Conservation (phyloP, 2,113 vertebrate species). For the Nibea albiflora region DNA sequence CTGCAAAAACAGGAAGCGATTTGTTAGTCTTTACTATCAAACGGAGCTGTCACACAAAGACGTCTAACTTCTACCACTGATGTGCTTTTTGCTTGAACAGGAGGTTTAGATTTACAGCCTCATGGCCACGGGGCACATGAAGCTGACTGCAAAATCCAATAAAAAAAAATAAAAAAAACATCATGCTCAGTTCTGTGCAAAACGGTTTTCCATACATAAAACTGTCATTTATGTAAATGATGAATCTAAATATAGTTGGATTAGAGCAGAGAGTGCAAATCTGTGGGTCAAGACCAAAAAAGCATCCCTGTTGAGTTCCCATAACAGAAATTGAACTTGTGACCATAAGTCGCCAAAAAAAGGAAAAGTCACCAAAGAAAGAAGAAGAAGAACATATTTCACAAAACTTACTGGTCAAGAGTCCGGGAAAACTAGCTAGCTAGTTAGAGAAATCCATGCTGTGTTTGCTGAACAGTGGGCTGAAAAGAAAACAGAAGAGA, state of each 20-base stretch:
- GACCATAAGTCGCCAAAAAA: conserved; percentile 1
- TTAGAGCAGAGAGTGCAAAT: conserved; percentile 14
- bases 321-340: conserved; percentile 50
- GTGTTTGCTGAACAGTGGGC: conserved; percentile 52
- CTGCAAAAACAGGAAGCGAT: conserved; percentile 70
- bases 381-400: conserved; percentile 3
- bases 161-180: conserved; percentile 5
- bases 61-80: not conserved
- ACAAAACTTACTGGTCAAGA: conserved; percentile 66
- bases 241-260: conserved; percentile 46
- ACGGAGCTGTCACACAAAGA: not conserved
- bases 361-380: conserved; percentile 18
- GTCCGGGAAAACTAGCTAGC: conserved; percentile 52
- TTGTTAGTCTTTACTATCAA: conserved; percentile 40
- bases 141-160: not conserved
- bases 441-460: conserved; percentile 42
- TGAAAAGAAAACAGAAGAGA: conserved; percentile 43
- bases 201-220: conserved; percentile 32
- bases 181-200: not conserved
- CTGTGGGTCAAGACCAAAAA: conserved; percentile 48
- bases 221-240: conserved; percentile 35
- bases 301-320: conserved; percentile 38
- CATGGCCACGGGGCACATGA: not conserved
- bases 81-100: not conserved
- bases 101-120: conserved; percentile 24